These are phyloP conservation scores for Idaea dimidiata DNA, from an alignment of 2,888 invertebrate genomes.

Conservation along the genomic window DNA sequence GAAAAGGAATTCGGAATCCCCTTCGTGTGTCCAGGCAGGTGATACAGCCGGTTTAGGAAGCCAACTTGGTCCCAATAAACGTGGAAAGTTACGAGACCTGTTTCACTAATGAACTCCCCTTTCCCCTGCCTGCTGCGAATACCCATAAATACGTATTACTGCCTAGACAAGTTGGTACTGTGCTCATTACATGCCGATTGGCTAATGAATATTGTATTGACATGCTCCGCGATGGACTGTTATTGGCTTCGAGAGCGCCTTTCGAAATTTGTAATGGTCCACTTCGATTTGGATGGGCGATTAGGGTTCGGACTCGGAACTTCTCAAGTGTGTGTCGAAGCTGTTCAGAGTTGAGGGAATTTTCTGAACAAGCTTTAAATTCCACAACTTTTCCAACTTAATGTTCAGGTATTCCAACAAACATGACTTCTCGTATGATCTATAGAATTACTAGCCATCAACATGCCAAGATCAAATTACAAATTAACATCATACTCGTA, in stretches of 20 bases:
- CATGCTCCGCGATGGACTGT: not conserved
- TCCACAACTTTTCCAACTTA: not conserved
- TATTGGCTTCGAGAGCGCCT: not conserved
- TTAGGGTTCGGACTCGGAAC: not conserved
- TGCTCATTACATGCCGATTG: constrained; percentile 16
- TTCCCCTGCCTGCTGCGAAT: constrained; percentile 28
- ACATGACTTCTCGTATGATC: not conserved
- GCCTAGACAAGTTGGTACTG: constrained; percentile 22
- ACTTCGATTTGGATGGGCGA: not conserved
- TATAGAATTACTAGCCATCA: not conserved
- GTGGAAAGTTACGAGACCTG: constrained; percentile 55
- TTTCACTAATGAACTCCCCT: constrained; percentile 43
- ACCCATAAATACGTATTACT: constrained; percentile 28
- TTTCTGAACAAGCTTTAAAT: not conserved
- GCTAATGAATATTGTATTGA: constrained; percentile 11
- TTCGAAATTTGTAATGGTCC: not conserved
- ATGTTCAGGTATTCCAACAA: not conserved
- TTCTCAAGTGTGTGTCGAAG: constrained; percentile 6
- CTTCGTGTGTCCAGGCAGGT: constrained; percentile 49
- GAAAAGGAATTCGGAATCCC: constrained; percentile 45
- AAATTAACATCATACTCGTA: not conserved
- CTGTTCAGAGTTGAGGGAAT: constrained; percentile 13
- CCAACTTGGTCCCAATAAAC: constrained; percentile 46
- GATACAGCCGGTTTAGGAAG: constrained; percentile 50
- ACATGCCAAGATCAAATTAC: not conserved